Evolutionary conservation across 2,888 invertebrate species (phyloP).

Genomic region (Pristionchus fissidentatus): DNA sequence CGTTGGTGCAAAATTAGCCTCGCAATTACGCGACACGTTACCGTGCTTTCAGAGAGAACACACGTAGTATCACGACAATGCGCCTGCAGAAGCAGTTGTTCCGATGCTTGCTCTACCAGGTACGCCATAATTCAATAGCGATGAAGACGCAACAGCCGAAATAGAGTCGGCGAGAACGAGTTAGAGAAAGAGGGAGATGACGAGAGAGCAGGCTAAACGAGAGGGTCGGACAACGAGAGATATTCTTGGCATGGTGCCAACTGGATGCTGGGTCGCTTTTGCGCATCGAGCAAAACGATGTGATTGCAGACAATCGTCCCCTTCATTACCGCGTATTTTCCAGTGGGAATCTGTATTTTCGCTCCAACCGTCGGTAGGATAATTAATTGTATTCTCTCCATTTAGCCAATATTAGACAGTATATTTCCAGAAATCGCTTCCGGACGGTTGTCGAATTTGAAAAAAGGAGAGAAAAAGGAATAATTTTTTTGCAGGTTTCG

Average conservation of each 20-base stretch:
- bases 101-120: constrained; percentile 10
- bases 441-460: too few species aligned
- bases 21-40: too few species aligned
- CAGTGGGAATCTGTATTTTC: constrained; percentile 8
- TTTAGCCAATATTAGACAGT: too few species aligned
- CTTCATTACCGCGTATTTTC: background rate
- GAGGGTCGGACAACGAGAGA: too few species aligned
- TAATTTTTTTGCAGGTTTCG: background rate
- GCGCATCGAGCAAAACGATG: background rate
- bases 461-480: background rate
- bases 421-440: too few species aligned
- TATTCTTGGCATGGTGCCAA: too few species aligned
- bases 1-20: too few species aligned
- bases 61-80: background rate
- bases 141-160: background rate
- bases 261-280: too few species aligned
- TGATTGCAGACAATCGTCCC: background rate
- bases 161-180: too few species aligned
- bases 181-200: too few species aligned
- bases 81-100: constrained; percentile 34
- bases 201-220: too few species aligned
- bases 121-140: background rate
- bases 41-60: background rate
- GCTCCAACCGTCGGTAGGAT: background rate
- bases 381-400: background rate